phyloP scores from a whole-genome alignment of 2,797 vertebrate genomes.

The Enteromius anoplus region DNA sequence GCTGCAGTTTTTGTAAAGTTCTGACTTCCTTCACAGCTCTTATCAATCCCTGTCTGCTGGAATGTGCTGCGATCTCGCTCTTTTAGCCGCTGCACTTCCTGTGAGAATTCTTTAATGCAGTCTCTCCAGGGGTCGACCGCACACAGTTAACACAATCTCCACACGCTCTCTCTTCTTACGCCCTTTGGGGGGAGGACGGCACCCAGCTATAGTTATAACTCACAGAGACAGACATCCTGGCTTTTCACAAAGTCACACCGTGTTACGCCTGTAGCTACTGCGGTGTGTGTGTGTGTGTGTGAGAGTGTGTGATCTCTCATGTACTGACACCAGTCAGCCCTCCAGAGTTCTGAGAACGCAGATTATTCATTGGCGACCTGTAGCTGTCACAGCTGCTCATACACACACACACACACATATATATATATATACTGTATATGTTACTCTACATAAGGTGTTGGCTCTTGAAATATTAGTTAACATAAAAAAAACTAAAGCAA shows the following conservation, averaged over 20 bases:
- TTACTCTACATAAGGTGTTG: neutral
- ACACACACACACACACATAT: no score
- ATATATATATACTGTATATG: neutral
- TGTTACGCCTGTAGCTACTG: constrained; percentile 28
- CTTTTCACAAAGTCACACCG: constrained; percentile 47
- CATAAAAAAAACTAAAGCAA: neutral
- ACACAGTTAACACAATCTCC: constrained; percentile 37
- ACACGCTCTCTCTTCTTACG: constrained; percentile 17
- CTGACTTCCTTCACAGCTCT: neutral
- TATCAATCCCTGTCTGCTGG: neutral
- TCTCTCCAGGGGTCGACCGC: constrained; percentile 39
- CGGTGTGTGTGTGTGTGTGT: neutral
- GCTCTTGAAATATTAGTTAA: neutral
- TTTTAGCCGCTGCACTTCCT: constrained; percentile 4
- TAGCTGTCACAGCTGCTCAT: constrained; percentile 32
- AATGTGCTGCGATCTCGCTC: neutral
- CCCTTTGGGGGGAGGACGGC: constrained; percentile 28
- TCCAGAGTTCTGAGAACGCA: constrained; percentile 36
- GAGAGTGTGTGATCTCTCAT: constrained; percentile 28
- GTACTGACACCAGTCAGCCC: constrained; percentile 44
- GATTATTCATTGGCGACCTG: constrained; percentile 48
- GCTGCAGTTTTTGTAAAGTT: constrained; percentile 2
- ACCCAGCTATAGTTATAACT: constrained; percentile 38
- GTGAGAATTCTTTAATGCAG: constrained; percentile 8
- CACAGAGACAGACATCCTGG: constrained; percentile 43